Percentiles rank a stretch among this genome's conserved stretches.
Conservation (phyloP, 2,113 vertebrate species). For the Hyla sarda region DNA sequence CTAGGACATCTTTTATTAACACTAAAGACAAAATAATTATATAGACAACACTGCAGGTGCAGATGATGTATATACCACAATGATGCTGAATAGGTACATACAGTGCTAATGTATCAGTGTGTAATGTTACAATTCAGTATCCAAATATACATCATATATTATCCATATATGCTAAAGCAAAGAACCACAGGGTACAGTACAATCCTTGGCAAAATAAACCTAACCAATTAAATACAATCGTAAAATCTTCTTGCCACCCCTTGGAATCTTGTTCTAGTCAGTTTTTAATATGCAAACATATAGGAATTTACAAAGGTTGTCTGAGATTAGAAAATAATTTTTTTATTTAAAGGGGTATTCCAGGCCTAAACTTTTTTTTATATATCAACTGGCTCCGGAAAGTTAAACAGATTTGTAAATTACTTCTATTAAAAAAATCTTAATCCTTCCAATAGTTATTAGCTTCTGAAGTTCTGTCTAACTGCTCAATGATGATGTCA, state of each 20-base stretch:
- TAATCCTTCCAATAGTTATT: too few species aligned
- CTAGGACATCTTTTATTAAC: constrained; percentile 38
- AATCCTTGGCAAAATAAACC: too few species aligned
- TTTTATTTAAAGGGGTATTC: too few species aligned
- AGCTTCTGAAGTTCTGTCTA: too few species aligned
- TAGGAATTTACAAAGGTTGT: too few species aligned
- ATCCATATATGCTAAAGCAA: neutral
- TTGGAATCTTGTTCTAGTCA: neutral
- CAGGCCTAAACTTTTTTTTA: too few species aligned
- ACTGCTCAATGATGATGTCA: too few species aligned
- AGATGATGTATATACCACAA: neutral
- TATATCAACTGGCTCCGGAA: too few species aligned
- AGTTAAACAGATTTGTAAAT: too few species aligned
- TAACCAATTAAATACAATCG: neutral
- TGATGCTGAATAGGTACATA: neutral
- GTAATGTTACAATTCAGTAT: neutral
- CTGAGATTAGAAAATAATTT: too few species aligned
- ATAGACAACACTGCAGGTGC: constrained; percentile 8
- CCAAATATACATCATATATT: neutral
- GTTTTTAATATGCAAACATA: neutral
- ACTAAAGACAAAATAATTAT: constrained; percentile 30
- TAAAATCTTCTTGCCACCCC: neutral
- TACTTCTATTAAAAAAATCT: too few species aligned
- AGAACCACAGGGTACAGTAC: neutral
- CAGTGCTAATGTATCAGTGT: too few species aligned